Conservation (phyloP, 2,888 invertebrate genomes). For the Microdon myrmicae region DNA sequence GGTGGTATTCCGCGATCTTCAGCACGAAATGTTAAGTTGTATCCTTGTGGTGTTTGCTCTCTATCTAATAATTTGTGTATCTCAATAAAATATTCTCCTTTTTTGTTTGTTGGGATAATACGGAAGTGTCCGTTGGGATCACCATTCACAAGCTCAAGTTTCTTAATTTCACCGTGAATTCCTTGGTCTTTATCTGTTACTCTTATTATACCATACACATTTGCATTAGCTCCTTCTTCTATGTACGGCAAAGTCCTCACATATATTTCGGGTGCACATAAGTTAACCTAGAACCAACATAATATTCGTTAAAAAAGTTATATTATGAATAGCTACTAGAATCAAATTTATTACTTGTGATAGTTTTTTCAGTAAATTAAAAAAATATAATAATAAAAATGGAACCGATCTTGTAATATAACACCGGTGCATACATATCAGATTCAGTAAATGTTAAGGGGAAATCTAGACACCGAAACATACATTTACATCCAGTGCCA, state of each 20-base stretch:
- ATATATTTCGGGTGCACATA: slow-evolving; percentile 85
- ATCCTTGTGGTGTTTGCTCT: slow-evolving; percentile 82
- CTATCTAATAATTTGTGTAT: slow-evolving; percentile 81
- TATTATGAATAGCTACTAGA: too few species aligned
- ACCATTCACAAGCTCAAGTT: slow-evolving; percentile 86
- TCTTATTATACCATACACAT: slow-evolving; percentile 89
- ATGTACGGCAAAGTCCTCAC: slow-evolving; percentile 83
- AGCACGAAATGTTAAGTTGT: slow-evolving; percentile 87
- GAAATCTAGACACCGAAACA: too few species aligned
- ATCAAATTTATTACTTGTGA: too few species aligned
- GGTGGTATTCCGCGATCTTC: slow-evolving; percentile 85
- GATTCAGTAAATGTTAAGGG: too few species aligned
- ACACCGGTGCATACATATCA: too few species aligned
- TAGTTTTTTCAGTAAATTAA: too few species aligned
- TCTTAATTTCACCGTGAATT: slow-evolving; percentile 83
- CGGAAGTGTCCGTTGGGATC: slow-evolving; percentile 91
- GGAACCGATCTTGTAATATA: too few species aligned
- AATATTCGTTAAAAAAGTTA: slow-evolving; percentile 1
- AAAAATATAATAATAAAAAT: too few species aligned
- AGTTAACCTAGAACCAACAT: slow-evolving; percentile 74
- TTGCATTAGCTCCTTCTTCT: slow-evolving; percentile 81
- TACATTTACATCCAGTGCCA: too few species aligned
- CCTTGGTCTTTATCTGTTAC: slow-evolving; percentile 87
- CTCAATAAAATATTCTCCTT: slow-evolving; percentile 82
- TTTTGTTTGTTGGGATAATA: slow-evolving; percentile 73